phyloP scores from a whole-genome alignment of 1,140 invertebrate species.

The Druon quercuslanigerum region DNA sequence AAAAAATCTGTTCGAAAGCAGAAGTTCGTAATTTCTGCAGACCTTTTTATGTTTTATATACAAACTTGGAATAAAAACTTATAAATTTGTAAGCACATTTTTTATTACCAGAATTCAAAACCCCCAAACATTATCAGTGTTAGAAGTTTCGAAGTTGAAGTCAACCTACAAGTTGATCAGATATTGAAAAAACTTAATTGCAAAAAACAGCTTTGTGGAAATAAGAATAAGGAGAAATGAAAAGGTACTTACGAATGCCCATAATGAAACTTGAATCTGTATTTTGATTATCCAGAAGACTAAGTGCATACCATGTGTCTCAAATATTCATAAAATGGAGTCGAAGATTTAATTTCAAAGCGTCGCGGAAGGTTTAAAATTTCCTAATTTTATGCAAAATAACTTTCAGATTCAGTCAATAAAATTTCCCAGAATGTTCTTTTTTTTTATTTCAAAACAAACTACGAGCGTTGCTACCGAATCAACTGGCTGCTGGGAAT shows the following conservation, averaged over 20 bases:
- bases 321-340: not conserved
- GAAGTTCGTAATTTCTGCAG: too few relatives aligned
- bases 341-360: not conserved
- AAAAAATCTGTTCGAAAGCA: too few relatives aligned
- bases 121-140: too few relatives aligned
- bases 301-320: not conserved
- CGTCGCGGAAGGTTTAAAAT: not conserved
- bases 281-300: not conserved
- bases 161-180: not conserved
- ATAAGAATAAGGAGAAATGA: not conserved
- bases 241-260: not conserved
- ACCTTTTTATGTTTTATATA: not conserved
- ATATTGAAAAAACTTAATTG: not conserved
- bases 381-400: not conserved
- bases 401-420: not conserved
- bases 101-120: too few relatives aligned
- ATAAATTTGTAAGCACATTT: not conserved
- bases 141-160: not conserved
- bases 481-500: not conserved
- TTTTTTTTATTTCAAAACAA: constrained; percentile 2
- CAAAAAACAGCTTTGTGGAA: not conserved
- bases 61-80: not conserved
- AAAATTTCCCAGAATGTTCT: not conserved
- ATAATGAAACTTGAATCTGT: not conserved
- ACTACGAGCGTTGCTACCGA: constrained; percentile 5